These are phyloP conservation scores for Cassiopea xamachana DNA, from an alignment of 30 jellyfish, hydroid and myxozoan genomes.

Conservation along the genomic window DNA sequence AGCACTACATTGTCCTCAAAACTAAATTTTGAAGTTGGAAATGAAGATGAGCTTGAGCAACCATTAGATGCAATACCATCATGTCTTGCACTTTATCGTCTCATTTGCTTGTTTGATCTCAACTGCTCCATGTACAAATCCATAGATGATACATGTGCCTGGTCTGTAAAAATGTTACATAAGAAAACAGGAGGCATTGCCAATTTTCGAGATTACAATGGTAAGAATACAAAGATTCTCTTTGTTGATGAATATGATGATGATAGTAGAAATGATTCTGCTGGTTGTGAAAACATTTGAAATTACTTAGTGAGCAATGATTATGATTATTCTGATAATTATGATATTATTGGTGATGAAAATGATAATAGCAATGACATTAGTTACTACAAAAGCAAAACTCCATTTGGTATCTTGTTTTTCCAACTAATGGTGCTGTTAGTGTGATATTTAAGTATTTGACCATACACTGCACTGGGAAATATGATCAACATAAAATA, in stretches of 20 bases:
- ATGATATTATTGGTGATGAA: neutral
- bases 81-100: constrained; percentile 91
- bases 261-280: too few relatives aligned
- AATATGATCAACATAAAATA: too few relatives aligned
- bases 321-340: too few relatives aligned
- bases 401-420: too few relatives aligned
- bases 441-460: too few relatives aligned
- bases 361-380: neutral
- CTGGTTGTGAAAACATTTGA: too few relatives aligned
- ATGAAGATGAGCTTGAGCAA: neutral
- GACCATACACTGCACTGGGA: too few relatives aligned
- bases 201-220: constrained; percentile 87
- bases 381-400: neutral
- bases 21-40: constrained; percentile 6
- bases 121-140: constrained; percentile 92
- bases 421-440: too few relatives aligned
- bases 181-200: constrained; percentile 92
- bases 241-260: too few relatives aligned
- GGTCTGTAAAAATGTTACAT: constrained; percentile 95
- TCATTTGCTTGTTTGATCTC: constrained; percentile 92
- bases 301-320: too few relatives aligned
- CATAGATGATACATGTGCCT: constrained; percentile 79
- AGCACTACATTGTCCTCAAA: constrained; percentile 32
- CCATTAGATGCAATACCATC: constrained; percentile 92
- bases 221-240: constrained; percentile 23